Evolutionary conservation across 2,113 vertebrate species (phyloP).

Genomic region (Pogona vitticeps): DNA sequence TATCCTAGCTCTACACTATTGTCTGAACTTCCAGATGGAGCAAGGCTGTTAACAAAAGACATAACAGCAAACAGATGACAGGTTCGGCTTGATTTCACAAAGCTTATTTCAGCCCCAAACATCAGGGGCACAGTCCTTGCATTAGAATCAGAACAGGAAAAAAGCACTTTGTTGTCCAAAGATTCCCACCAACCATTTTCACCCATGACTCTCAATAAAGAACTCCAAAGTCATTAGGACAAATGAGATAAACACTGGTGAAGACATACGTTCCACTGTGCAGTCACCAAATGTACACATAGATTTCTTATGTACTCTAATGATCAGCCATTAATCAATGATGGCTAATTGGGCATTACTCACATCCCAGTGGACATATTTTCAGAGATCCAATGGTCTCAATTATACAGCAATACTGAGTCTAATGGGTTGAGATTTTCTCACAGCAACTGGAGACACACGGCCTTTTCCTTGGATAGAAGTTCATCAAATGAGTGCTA

Average conservation of each 20-base stretch:
- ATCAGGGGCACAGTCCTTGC: not conserved
- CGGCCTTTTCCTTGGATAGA: constrained; percentile 30
- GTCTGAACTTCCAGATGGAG: not conserved
- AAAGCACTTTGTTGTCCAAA: not conserved
- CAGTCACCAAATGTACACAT: constrained; percentile 44
- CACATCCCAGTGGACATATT: not conserved
- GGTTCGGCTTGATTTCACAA: not conserved
- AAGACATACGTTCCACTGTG: constrained; percentile 37
- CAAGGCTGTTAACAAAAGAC: not conserved
- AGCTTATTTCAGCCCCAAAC: fast-evolving
- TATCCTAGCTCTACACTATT: fast-evolving
- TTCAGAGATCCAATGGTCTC: not conserved
- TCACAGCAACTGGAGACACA: constrained; percentile 34
- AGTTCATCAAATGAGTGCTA: constrained; percentile 15
- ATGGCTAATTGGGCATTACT: constrained; percentile 49
- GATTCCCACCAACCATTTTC: constrained; percentile 52
- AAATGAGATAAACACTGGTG: constrained; percentile 27
- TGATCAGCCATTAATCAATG: constrained; percentile 45
- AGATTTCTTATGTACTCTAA: constrained; percentile 37
- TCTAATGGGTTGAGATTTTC: constrained; percentile 9
- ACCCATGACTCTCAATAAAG: not conserved
- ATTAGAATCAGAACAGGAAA: not conserved
- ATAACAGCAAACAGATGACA: fast-evolving
- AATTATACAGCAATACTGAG: not conserved
- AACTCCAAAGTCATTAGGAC: constrained; percentile 26